Evolutionary conservation across 2,888 invertebrate genomes (phyloP).

Genomic region (Ectobius pallidus): DNA sequence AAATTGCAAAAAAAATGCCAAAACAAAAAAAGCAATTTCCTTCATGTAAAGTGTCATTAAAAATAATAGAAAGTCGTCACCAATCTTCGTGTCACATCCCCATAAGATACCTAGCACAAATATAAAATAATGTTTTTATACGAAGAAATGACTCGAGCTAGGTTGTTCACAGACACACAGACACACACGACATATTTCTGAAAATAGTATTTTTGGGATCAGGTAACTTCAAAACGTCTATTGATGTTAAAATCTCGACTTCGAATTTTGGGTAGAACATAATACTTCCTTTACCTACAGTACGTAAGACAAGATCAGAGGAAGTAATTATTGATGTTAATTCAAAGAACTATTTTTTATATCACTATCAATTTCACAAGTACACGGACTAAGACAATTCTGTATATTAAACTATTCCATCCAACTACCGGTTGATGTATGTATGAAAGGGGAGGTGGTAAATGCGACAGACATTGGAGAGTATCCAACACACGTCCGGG

Average conservation of each 20-base stretch:
- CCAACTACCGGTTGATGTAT: background rate
- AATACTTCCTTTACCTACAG: too few species aligned
- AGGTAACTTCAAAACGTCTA: background rate
- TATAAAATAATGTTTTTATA: background rate
- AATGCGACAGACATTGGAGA: background rate
- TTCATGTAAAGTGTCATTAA: too few species aligned
- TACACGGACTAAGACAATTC: background rate
- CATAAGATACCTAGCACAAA: too few species aligned
- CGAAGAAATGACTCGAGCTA: background rate
- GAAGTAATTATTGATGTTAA: background rate
- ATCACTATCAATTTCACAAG: background rate
- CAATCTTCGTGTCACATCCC: too few species aligned
- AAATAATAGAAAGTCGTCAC: too few species aligned
- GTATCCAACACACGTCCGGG: slow-evolving; percentile 19
- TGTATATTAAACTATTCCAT: background rate
- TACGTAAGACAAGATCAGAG: background rate
- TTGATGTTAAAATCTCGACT: background rate
- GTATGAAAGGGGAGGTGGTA: background rate
- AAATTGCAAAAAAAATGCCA: too few species aligned
- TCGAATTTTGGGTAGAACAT: too few species aligned
- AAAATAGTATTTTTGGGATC: background rate
- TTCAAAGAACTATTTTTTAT: background rate
- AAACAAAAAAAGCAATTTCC: too few species aligned
- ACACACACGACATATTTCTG: too few species aligned
- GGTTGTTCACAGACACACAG: too few species aligned